These are phyloP conservation scores for Anorthoa munda DNA, from an alignment of 2,888 invertebrate species.

Conservation along the genomic window DNA sequence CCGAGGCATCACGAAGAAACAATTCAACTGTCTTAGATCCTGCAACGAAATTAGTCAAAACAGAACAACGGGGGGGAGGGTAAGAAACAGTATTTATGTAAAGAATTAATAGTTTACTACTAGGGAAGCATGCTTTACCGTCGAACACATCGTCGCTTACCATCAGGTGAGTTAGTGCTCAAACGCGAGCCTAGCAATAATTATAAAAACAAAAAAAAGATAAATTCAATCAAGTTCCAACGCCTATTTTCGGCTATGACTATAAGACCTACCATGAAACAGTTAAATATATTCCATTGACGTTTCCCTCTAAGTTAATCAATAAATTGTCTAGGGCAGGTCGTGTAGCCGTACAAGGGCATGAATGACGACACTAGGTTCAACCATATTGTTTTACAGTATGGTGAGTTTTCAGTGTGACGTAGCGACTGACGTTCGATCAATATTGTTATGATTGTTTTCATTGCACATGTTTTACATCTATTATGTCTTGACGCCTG, in stretches of 20 bases:
- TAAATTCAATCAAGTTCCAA: neutral
- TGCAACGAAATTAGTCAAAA: too few species aligned
- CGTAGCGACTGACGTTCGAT: slow-evolving; percentile 6
- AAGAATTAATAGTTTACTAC: too few species aligned
- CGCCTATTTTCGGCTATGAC: neutral
- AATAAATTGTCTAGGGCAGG: slow-evolving; percentile 47
- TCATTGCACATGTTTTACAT: neutral
- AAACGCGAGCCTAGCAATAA: too few species aligned
- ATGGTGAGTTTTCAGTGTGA: slow-evolving; percentile 25
- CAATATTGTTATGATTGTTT: neutral
- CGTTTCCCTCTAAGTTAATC: slow-evolving; percentile 32
- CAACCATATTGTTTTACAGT: slow-evolving; percentile 13
- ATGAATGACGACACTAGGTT: slow-evolving; percentile 26
- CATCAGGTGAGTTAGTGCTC: too few species aligned
- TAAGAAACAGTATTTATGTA: too few species aligned
- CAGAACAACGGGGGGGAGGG: too few species aligned
- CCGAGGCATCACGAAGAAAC: too few species aligned
- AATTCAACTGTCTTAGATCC: too few species aligned
- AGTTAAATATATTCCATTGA: slow-evolving; percentile 16
- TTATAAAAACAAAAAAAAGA: too few species aligned
- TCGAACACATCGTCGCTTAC: too few species aligned
- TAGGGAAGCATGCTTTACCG: too few species aligned
- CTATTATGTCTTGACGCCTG: neutral
- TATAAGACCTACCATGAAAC: neutral
- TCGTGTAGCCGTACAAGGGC: slow-evolving; percentile 39